Conservation (phyloP, 2,888 invertebrate genomes). For the Graphium colonna region DNA sequence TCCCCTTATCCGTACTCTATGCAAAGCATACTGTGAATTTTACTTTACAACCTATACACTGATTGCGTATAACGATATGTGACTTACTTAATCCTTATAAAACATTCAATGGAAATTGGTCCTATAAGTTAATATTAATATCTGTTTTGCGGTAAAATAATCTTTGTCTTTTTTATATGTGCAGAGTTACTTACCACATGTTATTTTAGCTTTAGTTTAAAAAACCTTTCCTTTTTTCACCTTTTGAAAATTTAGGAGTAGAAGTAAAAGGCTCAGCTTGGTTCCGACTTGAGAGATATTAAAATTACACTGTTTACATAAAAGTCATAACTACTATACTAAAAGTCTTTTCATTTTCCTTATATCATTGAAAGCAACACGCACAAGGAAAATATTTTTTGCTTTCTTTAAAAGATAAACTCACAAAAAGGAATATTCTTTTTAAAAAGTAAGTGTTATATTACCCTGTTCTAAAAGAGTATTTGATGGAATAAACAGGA, state of each 20-base stretch:
- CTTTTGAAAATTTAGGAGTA: too few relatives aligned
- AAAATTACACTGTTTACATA: too few relatives aligned
- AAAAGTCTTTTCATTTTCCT: too few relatives aligned
- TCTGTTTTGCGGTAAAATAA: conserved; percentile 9
- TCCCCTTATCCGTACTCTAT: conserved; percentile 16
- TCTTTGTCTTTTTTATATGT: too few relatives aligned
- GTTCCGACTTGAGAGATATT: too few relatives aligned
- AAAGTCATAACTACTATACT: too few relatives aligned
- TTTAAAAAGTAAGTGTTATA: background rate
- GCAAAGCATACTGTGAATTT: conserved; percentile 6
- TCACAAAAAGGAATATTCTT: background rate
- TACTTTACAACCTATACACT: conserved; percentile 35
- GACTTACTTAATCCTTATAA: background rate
- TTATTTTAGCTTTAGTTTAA: too few relatives aligned
- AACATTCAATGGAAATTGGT: conserved; percentile 33
- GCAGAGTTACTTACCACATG: too few relatives aligned
- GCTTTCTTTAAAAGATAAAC: background rate
- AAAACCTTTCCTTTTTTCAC: too few relatives aligned
- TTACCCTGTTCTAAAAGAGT: background rate
- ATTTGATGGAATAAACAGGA: conserved; percentile 21
- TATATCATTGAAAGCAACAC: background rate
- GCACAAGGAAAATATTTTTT: background rate
- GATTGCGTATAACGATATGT: conserved; percentile 18
- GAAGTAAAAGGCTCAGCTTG: too few relatives aligned
- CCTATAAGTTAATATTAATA: conserved; percentile 11